phyloP scores from a whole-genome alignment of 2,113 vertebrate genomes.

The Psophia crepitans region DNA sequence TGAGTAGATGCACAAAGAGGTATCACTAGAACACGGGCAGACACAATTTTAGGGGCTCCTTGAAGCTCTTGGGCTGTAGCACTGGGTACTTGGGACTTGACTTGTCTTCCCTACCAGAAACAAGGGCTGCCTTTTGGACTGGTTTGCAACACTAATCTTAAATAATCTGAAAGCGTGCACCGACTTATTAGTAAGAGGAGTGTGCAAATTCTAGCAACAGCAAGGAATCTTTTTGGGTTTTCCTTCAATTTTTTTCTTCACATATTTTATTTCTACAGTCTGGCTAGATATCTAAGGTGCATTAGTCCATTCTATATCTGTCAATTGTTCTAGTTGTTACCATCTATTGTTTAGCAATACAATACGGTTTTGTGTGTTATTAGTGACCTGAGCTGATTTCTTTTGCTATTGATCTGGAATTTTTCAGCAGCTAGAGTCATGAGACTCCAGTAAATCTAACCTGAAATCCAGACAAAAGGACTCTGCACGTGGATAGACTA shows the following conservation, averaged over 20 bases:
- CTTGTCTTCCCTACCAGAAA: not conserved
- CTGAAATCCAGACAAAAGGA: not conserved
- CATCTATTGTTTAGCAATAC: not conserved
- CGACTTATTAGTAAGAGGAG: not conserved
- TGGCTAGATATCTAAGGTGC: not conserved
- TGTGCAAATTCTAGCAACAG: not conserved
- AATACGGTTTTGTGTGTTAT: not conserved
- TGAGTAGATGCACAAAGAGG: not conserved
- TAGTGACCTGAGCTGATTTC: not conserved
- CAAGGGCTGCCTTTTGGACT: not conserved
- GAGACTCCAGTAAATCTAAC: not conserved
- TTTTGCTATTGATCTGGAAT: not conserved
- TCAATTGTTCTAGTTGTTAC: not conserved
- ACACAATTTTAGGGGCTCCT: not conserved
- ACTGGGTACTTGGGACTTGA: not conserved
- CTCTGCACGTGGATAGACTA: accelerated
- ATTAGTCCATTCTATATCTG: not conserved
- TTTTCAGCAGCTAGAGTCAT: not conserved
- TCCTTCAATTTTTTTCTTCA: not conserved
- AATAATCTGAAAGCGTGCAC: not conserved
- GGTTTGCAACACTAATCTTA: not conserved
- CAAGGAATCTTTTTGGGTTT: not conserved
- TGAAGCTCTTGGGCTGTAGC: not conserved
- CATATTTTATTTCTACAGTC: not conserved
- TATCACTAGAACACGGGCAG: accelerated